A percentile compares a stretch with the other conserved stretches of the same genome.
Evolutionary conservation across 1,140 invertebrate species (phyloP).

Genomic region (Drosophila kurseongensis): DNA sequence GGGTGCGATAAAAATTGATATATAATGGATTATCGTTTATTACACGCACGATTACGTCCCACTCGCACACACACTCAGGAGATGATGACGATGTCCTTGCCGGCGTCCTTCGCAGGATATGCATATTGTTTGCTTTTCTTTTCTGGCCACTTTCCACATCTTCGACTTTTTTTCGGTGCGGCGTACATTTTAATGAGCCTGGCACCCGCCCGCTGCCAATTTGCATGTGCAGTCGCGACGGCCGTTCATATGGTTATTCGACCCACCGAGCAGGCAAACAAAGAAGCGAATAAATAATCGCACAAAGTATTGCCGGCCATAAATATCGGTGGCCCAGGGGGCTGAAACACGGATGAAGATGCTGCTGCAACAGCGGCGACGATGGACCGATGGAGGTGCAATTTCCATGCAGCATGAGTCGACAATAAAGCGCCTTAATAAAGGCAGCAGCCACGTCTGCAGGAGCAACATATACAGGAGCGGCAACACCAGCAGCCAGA

Average conservation of each 20-base stretch:
- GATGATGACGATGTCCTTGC: slow-evolving; percentile 34
- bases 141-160: slow-evolving; percentile 11
- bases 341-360: slow-evolving; percentile 29
- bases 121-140: slow-evolving; percentile 46
- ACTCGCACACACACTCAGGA: neutral
- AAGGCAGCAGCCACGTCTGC: slow-evolving; percentile 42
- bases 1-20: slow-evolving; percentile 61
- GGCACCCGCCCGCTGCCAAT: slow-evolving; percentile 54
- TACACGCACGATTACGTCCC: slow-evolving; percentile 55
- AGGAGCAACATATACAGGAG: slow-evolving; percentile 5
- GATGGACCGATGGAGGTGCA: slow-evolving; percentile 40
- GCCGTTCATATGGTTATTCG: slow-evolving; percentile 43
- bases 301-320: slow-evolving; percentile 77
- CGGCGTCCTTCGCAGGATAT: slow-evolving; percentile 27
- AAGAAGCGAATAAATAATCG: slow-evolving; percentile 76
- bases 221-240: slow-evolving; percentile 63
- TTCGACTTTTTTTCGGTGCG: slow-evolving; percentile 1
- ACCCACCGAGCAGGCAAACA: slow-evolving; percentile 54
- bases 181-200: slow-evolving; percentile 61
- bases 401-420: slow-evolving; percentile 66
- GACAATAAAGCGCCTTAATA: slow-evolving; percentile 72
- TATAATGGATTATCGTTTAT: slow-evolving; percentile 63
- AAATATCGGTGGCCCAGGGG: slow-evolving; percentile 65
- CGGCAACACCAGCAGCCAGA: slow-evolving; percentile 2
- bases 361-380: slow-evolving; percentile 27